Conservation (phyloP, 1,140 invertebrate genomes). For the Bombus balteatus region DNA sequence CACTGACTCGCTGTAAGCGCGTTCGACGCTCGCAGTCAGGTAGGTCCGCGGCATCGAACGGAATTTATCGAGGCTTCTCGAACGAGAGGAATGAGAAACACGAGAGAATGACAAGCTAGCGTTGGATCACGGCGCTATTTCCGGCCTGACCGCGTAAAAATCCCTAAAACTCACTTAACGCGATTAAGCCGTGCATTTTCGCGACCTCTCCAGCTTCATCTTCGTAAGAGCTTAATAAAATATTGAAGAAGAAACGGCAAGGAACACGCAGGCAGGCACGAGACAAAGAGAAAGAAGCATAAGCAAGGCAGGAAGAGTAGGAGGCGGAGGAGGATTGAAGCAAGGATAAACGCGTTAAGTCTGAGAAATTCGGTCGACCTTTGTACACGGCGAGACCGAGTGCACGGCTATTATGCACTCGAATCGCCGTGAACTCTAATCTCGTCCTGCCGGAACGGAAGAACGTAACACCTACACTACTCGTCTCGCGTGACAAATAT, state of each 20-base stretch:
- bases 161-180: not conserved
- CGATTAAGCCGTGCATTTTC: constrained; percentile 1
- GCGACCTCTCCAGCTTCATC: not conserved
- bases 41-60: too few relatives aligned
- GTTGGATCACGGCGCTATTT: not conserved
- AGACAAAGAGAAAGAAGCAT: not conserved
- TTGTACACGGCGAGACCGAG: not conserved
- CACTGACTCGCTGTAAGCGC: too few relatives aligned
- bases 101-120: not conserved
- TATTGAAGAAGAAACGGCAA: not conserved
- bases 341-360: constrained; percentile 28
- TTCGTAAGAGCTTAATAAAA: constrained; percentile 27
- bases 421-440: constrained; percentile 45
- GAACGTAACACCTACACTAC: constrained; percentile 26
- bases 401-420: constrained; percentile 16
- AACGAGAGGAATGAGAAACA: not conserved
- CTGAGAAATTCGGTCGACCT: constrained; percentile 45
- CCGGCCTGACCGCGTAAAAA: not conserved
- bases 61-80: not conserved
- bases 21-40: too few relatives aligned
- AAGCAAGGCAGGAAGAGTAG: not conserved
- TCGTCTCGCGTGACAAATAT: constrained; percentile 10
- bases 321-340: not conserved
- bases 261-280: too few relatives aligned
- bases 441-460: constrained; percentile 15